These are phyloP conservation scores for Brachionus koreanus DNA, from an alignment of 1,140 invertebrate species.

Conservation along the genomic window DNA sequence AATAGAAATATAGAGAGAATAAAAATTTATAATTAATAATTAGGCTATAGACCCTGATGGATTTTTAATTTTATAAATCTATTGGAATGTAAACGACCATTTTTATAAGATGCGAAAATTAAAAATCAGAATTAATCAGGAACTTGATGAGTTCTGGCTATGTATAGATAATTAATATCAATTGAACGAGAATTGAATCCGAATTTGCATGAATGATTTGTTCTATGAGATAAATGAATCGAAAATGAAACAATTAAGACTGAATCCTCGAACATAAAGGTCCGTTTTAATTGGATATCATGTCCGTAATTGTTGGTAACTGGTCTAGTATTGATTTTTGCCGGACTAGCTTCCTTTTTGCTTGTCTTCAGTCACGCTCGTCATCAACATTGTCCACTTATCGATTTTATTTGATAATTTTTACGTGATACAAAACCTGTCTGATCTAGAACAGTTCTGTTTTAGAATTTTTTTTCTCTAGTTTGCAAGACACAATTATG, in stretches of 20 bases:
- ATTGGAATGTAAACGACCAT: slow-evolving; percentile 20
- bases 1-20: background rate
- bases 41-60: background rate
- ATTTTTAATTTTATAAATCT: slow-evolving; percentile 36
- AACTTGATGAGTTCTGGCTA: slow-evolving; percentile 12
- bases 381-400: slow-evolving; percentile 11
- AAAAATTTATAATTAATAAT: background rate
- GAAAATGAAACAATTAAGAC: slow-evolving; percentile 29
- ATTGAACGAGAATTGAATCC: slow-evolving; percentile 11
- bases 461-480: background rate
- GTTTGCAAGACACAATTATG: background rate
- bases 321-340: background rate
- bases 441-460: background rate
- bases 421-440: slow-evolving; percentile 1
- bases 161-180: slow-evolving; percentile 38
- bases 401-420: slow-evolving; percentile 2
- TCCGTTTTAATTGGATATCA: slow-evolving; percentile 39
- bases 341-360: background rate
- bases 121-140: slow-evolving; percentile 43
- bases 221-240: slow-evolving; percentile 27
- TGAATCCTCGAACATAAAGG: slow-evolving; percentile 5
- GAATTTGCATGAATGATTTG: slow-evolving; percentile 42
- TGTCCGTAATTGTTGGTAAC: slow-evolving; percentile 8
- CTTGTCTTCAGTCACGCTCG: slow-evolving; percentile 7
- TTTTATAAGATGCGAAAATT: slow-evolving; percentile 6